Percentiles rank a stretch among this genome's conserved stretches.
Conservation (phyloP, 2,797 vertebrate species). For the Lerista edwardsae region DNA sequence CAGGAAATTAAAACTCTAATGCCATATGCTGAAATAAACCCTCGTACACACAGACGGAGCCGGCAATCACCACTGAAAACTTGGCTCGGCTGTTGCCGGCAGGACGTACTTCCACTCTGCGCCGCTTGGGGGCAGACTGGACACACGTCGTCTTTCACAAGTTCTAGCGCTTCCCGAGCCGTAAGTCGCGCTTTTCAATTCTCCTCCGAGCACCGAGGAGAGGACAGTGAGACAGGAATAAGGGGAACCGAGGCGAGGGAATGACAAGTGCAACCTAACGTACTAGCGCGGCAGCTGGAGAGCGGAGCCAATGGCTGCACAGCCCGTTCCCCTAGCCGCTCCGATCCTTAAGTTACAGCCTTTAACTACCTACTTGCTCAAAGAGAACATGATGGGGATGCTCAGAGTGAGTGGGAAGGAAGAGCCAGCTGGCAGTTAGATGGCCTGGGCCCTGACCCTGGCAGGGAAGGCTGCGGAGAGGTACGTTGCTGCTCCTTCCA, state of each 20-base stretch:
- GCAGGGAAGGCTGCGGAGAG: constrained; percentile 65
- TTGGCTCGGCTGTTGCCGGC: neutral
- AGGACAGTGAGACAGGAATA: constrained; percentile 28
- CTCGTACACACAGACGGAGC: constrained; percentile 13
- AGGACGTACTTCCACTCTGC: neutral
- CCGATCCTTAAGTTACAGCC: constrained; percentile 59
- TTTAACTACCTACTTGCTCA: constrained; percentile 35
- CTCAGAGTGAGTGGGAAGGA: constrained; percentile 63
- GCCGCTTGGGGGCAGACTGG: constrained; percentile 26
- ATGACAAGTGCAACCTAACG: constrained; percentile 49
- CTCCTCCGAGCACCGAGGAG: neutral
- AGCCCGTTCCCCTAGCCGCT: constrained; percentile 32
- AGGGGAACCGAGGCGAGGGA: constrained; percentile 39
- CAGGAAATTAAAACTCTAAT: constrained; percentile 63
- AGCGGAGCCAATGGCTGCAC: constrained; percentile 62
- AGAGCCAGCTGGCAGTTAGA: constrained; percentile 55
- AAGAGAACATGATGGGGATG: constrained; percentile 55
- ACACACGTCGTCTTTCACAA: fast-evolving
- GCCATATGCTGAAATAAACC: constrained; percentile 33
- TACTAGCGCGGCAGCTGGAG: constrained; percentile 51
- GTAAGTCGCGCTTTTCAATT: neutral
- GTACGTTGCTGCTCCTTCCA: constrained; percentile 58
- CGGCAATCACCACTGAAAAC: neutral
- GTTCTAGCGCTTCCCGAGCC: neutral
- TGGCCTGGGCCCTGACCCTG: constrained; percentile 50